phyloP scores from a whole-genome alignment of 2,797 vertebrate species.

The Taeniopygia guttata region DNA sequence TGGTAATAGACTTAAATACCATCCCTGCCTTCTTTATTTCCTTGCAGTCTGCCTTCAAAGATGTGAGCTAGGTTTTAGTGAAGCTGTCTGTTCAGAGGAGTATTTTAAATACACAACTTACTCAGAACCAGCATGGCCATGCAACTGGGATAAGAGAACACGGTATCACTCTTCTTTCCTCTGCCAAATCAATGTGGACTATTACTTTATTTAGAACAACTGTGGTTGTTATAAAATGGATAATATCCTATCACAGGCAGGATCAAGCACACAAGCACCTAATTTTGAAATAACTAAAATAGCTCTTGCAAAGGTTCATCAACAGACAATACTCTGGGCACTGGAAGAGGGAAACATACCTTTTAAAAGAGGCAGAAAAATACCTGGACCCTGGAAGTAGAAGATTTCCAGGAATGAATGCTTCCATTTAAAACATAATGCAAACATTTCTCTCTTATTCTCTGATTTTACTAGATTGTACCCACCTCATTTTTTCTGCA shows the following conservation, averaged over 20 bases:
- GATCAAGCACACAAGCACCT: rapidly evolving
- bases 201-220: background rate
- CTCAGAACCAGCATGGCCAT: background rate
- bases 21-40: background rate
- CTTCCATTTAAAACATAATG: background rate
- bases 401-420: background rate
- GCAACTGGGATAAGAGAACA: background rate
- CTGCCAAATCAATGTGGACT: background rate
- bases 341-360: background rate
- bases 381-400: background rate
- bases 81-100: background rate
- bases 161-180: background rate
- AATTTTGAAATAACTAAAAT: background rate
- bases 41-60: background rate
- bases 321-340: background rate
- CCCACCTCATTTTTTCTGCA: background rate
- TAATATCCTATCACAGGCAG: background rate
- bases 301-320: background rate
- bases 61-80: background rate
- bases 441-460: background rate
- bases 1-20: background rate
- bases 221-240: background rate
- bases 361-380: background rate
- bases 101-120: background rate
- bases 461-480: background rate